These are phyloP conservation scores for Lasioglossum zephyrum DNA, from an alignment of 2,888 invertebrate species.

Conservation along the genomic window DNA sequence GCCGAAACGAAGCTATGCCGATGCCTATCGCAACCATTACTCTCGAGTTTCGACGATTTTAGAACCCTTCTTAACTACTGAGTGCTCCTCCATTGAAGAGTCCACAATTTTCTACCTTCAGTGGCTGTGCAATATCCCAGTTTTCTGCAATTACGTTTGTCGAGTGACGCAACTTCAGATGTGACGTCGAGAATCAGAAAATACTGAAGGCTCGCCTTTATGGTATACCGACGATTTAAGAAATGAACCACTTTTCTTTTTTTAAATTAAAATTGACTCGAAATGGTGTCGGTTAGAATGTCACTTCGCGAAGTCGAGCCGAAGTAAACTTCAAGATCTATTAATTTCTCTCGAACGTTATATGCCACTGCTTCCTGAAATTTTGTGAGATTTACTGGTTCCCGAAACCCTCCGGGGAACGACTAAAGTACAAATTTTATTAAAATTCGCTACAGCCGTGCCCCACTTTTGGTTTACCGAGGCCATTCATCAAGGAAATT, in stretches of 20 bases:
- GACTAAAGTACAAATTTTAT: background rate
- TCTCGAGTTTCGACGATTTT: background rate
- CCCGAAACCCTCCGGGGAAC: background rate
- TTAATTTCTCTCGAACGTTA: background rate
- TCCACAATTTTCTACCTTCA: background rate
- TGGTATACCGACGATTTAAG: no score
- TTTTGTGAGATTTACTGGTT: background rate
- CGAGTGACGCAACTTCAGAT: background rate
- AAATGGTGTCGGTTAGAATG: background rate
- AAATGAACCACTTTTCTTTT: background rate
- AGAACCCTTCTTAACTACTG: background rate
- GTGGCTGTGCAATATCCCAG: background rate
- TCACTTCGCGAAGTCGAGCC: background rate
- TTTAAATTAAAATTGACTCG: background rate
- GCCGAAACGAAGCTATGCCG: background rate
- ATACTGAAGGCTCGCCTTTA: background rate
- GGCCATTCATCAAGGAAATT: slow-evolving; percentile 2
- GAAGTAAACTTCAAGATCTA: background rate
- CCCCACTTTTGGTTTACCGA: background rate
- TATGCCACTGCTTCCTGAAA: background rate
- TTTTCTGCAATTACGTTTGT: background rate
- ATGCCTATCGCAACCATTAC: background rate
- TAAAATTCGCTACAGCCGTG: background rate
- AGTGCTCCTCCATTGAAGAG: background rate
- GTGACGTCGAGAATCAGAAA: background rate